Conservation (phyloP, 2,797 vertebrate genomes). For the Peromyscus attwateri region DNA sequence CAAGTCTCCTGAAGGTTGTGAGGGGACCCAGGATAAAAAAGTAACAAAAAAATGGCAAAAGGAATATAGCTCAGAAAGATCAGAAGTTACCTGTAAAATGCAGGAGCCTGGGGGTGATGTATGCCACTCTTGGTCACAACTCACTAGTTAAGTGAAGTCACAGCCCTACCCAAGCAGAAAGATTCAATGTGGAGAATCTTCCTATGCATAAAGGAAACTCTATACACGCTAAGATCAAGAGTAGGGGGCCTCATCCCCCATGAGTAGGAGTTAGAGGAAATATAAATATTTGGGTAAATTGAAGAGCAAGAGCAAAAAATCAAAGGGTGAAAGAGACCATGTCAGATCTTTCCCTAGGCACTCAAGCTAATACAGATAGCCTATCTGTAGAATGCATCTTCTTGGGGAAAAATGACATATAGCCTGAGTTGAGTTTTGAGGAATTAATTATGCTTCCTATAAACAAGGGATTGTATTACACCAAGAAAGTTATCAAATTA, state of each 20-base stretch:
- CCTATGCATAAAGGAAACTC: background rate
- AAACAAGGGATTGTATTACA: background rate
- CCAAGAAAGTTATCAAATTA: background rate
- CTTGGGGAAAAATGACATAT: background rate
- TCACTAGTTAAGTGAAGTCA: background rate
- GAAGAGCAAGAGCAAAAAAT: background rate
- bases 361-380: background rate
- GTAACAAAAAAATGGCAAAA: background rate
- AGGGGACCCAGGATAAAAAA: background rate
- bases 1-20: background rate
- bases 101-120: background rate
- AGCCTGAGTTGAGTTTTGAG: background rate
- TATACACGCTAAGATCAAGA: background rate
- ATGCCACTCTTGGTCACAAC: background rate
- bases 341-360: background rate
- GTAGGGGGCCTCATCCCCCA: background rate
- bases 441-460: background rate
- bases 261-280: background rate
- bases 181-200: background rate
- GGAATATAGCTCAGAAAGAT: background rate
- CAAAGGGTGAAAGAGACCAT: background rate
- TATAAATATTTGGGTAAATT: background rate
- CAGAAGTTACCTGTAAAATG: constrained; percentile 8
- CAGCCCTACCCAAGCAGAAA: background rate
- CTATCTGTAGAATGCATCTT: background rate